Percentiles rank a stretch among this genome's conserved stretches.
phyloP scores from a whole-genome alignment of 2,797 vertebrate species.

The Nannoperca australis region DNA sequence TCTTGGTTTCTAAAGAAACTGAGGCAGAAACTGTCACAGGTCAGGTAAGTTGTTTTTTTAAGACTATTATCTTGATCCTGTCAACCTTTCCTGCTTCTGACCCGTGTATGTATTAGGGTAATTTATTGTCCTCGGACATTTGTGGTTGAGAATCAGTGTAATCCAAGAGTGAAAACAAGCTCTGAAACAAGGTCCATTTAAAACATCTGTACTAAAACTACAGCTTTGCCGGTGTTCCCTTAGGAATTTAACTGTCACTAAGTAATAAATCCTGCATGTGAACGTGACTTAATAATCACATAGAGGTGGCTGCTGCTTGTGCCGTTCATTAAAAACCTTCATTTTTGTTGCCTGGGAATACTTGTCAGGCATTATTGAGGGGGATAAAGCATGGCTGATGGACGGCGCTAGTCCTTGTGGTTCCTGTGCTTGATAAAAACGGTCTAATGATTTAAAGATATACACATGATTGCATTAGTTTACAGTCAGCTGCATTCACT shows the following conservation, averaged over 20 bases:
- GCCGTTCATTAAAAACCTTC: slow-evolving; percentile 69
- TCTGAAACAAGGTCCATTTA: slow-evolving; percentile 18
- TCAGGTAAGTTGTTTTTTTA: background rate
- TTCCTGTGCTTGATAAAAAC: slow-evolving; percentile 53
- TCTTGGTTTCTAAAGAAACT: slow-evolving; percentile 10
- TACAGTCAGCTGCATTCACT: slow-evolving; percentile 60
- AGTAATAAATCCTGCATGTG: slow-evolving; percentile 55
- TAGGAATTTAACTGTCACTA: slow-evolving; percentile 43
- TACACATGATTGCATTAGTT: slow-evolving; percentile 63
- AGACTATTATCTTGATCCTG: background rate
- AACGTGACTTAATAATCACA: slow-evolving; percentile 69
- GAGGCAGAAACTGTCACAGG: slow-evolving; percentile 5
- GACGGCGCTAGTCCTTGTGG: slow-evolving; percentile 50
- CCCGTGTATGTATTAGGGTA: background rate
- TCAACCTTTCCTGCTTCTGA: background rate
- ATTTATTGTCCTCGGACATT: slow-evolving; percentile 27
- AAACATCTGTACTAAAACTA: slow-evolving; percentile 16
- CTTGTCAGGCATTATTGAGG: slow-evolving; percentile 72
- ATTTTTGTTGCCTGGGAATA: slow-evolving; percentile 70
- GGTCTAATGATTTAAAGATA: slow-evolving; percentile 63
- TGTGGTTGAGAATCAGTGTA: slow-evolving; percentile 23
- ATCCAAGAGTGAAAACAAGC: slow-evolving; percentile 37
- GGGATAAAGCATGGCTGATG: slow-evolving; percentile 68
- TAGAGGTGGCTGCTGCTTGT: slow-evolving; percentile 47
- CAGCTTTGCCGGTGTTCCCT: slow-evolving; percentile 40